Percentiles rank a stretch among this genome's conserved stretches.
Conservation (phyloP, 2,113 vertebrate genomes). For the Orthonyx spaldingii region DNA sequence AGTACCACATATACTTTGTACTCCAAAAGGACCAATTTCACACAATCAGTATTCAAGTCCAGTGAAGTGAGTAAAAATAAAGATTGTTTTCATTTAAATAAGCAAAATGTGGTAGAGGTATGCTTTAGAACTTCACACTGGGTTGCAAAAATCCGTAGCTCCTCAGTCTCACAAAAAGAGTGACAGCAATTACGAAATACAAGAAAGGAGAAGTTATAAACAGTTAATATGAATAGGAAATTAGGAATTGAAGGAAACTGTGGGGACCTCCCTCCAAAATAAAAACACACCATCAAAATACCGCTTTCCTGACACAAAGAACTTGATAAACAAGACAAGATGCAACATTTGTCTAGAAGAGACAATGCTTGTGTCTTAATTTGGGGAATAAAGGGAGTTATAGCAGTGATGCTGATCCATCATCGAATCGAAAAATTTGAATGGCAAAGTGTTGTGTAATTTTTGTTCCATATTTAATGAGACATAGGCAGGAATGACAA, state of each 20-base stretch:
- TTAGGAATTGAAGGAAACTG: background rate
- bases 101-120: background rate
- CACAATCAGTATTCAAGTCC: background rate
- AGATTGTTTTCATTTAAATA: background rate
- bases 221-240: background rate
- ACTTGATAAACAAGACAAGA: background rate
- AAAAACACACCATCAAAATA: background rate
- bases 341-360: background rate
- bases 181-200: background rate
- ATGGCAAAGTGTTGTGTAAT: constrained; percentile 42
- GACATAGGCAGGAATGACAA: constrained; percentile 20
- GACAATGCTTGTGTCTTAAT: background rate
- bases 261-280: background rate
- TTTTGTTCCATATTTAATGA: constrained; percentile 54
- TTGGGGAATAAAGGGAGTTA: background rate
- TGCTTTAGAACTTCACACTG: background rate
- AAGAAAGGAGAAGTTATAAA: background rate
- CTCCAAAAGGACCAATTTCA: background rate
- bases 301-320: rapidly evolving
- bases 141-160: background rate
- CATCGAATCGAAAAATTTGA: background rate
- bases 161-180: background rate
- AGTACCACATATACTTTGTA: background rate
- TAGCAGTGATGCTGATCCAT: background rate
- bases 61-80: background rate